Base-by-base conservation (phyloP, 2,113 vertebrate genomes). In the Nicator chloris region DNA sequence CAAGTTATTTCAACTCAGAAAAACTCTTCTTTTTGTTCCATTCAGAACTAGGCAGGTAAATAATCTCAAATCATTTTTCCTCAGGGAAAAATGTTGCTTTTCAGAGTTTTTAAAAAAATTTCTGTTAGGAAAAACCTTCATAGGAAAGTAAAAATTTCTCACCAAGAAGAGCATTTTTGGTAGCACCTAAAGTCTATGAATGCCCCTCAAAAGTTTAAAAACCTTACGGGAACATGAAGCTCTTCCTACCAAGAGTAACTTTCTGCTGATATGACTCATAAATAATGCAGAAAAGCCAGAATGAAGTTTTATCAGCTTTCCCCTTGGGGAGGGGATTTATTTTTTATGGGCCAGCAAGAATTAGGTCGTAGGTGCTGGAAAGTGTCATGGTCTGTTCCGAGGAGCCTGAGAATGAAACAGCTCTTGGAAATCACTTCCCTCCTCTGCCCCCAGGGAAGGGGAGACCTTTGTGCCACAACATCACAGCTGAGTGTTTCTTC, bases 311-410 rank as follows among this genome's bases (percentile, higher is more conserved):
- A 81, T 86, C 56, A 50, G 65, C 39, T 81, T 77, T 90, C 64
- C 82, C 76, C 44, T 90, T 2, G 0, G 64, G 76, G 35, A 88
- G 80, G 68, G 44, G 71, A 64, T 88, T 88, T 81, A 37, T 57
- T 50, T 78, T 88, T 64, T 85, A 56, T 69, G 51, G 91, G 60
- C 27, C 66, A 13, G 33, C 70, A 75, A 73, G 88, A 77, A 78
- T 82, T 35, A 50, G 66, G 47, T 84, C 0, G 11, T 54, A 66
- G 80, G 50, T 54, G 64, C 80, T 95, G 59, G 54, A 11, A 93
- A 57, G 77, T 4, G 0, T 24, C 3, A 0, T 10, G 27, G 35
- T 70, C 30, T 83, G 66, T 44, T 87, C 1, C 0, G 42, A 90
- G 63, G 66, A 82, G 40, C 27, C 61, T 37, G 11, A 56, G 70